A percentile compares a stretch with the other conserved stretches of the same genome.
Conservation (phyloP, 2,113 vertebrate species). For the Leuciscus idus region DNA sequence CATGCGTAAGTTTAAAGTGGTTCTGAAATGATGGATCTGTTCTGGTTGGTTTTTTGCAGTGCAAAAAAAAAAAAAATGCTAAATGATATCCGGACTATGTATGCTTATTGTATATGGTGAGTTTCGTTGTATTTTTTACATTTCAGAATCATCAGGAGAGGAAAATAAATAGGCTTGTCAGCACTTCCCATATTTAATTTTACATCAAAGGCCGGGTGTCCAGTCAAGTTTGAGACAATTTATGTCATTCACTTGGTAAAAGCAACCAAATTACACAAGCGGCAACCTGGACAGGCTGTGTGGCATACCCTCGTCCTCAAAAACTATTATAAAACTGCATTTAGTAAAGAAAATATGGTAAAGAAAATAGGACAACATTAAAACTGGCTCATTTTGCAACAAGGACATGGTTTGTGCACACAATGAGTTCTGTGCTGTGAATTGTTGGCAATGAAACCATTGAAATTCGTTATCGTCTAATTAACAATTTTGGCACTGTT, state of each 20-base stretch:
- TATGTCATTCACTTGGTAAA: background rate
- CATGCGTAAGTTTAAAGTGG: constrained; percentile 81
- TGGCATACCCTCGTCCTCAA: background rate
- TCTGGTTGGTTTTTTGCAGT: background rate
- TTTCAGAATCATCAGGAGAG: background rate
- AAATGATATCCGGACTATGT: background rate
- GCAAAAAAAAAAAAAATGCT: background rate
- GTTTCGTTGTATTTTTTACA: background rate
- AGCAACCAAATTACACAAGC: background rate
- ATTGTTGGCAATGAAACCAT: background rate
- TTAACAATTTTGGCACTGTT: constrained; percentile 21
- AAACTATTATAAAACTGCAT: background rate
- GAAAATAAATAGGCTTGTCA: background rate
- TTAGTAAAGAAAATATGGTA: background rate
- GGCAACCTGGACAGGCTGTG: background rate
- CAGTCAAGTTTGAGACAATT: background rate
- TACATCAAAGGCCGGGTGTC: background rate
- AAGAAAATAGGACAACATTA: background rate
- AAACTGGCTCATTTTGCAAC: background rate
- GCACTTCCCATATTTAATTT: background rate
- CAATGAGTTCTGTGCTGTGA: background rate
- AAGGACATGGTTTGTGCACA: constrained; percentile 6
- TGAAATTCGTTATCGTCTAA: background rate
- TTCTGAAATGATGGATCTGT: background rate
- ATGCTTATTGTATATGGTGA: background rate